Evolutionary conservation across 2,113 vertebrate species (phyloP), one percentile per base, ranked within the genome.

Genomic region (Brachionichthys hirsutus): DNA sequence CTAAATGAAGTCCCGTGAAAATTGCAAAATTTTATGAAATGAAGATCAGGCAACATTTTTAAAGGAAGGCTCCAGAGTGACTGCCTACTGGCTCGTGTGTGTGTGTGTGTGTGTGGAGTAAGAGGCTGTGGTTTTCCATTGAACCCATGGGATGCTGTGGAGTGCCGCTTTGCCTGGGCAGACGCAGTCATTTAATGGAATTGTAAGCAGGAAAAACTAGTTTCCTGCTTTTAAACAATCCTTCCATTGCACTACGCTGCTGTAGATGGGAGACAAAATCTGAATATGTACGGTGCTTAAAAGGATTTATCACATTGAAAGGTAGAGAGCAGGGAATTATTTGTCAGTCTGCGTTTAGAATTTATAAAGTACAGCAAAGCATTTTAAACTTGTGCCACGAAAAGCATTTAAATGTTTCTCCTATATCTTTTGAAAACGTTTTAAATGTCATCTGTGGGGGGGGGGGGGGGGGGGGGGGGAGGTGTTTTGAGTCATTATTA

Each of bases 171-270:
- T 70, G 70, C 57, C 72, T 76, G 75, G 65, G 68, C 62, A 76
- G 76, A 75, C 68, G 54, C 74, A 62, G 36, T 81, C 65, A 82
- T 85, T 86, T 81, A 86, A 82, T 75, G 67, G 73, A 69, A 62
- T 68, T 60, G 66, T 57, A 60, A 65, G 62, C 42, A 74, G 62
- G 67, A 62, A 70, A 70, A 83, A 80, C 66, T 43, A 72, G 64
- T 61, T 49, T 55, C 44, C 67, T 80, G 73, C 85, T 77, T 85
- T 82, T 75, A 81, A 88, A 71, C 80, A 73, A 73, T 79, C 78
- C 47, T 71, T 66, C 58, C 50, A 80, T 83, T 73, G 70, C 68
- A 65, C 48, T 47, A 16, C 7, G 73, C 20, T 71, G 72, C 49
- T 16, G 52, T 20, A 49, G 19, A 61, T 45, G 18, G 22, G 15